Evolutionary conservation across 1,140 invertebrate species (phyloP).

Genomic region (Brachionus rotundiformis): DNA sequence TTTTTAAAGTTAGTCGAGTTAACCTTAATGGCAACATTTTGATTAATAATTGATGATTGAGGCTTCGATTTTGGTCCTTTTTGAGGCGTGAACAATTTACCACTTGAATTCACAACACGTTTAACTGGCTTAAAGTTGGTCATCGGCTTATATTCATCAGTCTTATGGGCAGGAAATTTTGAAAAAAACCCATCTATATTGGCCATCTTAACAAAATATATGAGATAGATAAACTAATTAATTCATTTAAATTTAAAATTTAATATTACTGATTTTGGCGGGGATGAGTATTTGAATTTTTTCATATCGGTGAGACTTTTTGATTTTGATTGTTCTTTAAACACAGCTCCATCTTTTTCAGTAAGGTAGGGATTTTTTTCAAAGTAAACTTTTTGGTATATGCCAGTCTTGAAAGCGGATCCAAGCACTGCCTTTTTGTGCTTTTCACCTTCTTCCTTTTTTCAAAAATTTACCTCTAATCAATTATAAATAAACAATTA

Average conservation of each 20-base stretch:
- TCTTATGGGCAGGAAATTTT: conserved; percentile 61
- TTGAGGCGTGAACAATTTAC: conserved; percentile 61
- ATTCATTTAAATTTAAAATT: neutral
- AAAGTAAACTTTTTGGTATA: conserved; percentile 61
- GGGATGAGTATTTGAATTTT: conserved; percentile 62
- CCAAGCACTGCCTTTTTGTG: conserved; percentile 60
- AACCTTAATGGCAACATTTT: conserved; percentile 61
- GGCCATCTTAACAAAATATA: conserved; percentile 56
- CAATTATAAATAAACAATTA: neutral
- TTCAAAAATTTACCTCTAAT: neutral
- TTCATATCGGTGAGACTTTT: conserved; percentile 55
- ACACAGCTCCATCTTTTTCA: conserved; percentile 56
- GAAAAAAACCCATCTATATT: conserved; percentile 63
- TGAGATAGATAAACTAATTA: too few species aligned
- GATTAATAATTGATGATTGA: conserved; percentile 60
- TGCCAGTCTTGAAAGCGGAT: conserved; percentile 60
- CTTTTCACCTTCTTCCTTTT: conserved; percentile 56
- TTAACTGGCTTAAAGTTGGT: conserved; percentile 54
- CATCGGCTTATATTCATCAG: conserved; percentile 58
- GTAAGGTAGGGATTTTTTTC: conserved; percentile 60
- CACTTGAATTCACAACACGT: conserved; percentile 61
- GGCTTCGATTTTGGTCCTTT: conserved; percentile 61
- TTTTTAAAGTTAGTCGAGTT: conserved; percentile 19
- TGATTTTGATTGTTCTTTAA: conserved; percentile 54
- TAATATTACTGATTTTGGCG: conserved; percentile 59